These are phyloP conservation scores for Lithosia quadra DNA, from an alignment of 2,888 invertebrate species.

Conservation along the genomic window DNA sequence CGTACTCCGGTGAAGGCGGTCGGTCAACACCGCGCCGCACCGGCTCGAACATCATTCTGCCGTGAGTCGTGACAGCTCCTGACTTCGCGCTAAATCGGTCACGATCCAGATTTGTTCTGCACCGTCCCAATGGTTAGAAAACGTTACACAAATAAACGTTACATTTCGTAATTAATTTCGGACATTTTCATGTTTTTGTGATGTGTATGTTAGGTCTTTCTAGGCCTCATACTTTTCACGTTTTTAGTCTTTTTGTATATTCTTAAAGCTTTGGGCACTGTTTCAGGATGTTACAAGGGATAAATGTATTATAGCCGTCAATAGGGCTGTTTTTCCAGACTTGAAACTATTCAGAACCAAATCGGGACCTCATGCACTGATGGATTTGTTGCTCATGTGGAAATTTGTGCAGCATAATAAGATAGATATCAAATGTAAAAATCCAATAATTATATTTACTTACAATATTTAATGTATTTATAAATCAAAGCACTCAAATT, in stretches of 20 bases:
- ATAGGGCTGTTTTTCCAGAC: background rate
- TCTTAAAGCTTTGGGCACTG: background rate
- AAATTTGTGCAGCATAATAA: too few species aligned
- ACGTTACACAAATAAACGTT: constrained; percentile 44
- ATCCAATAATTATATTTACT: too few species aligned
- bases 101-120: constrained; percentile 45
- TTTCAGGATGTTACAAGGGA: too few species aligned
- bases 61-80: constrained; percentile 41
- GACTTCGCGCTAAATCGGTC: constrained; percentile 45
- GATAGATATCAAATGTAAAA: too few species aligned
- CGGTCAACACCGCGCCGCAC: constrained; percentile 7
- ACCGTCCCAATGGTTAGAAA: constrained; percentile 39
- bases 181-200: background rate
- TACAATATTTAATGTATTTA: background rate
- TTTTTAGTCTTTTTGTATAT: too few species aligned
- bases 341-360: background rate
- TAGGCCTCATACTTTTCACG: background rate
- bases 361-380: background rate
- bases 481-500: too few species aligned
- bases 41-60: constrained; percentile 20
- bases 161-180: constrained; percentile 41
- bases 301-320: background rate
- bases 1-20: background rate
- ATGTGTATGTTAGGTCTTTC: too few species aligned
- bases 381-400: too few species aligned